Evolutionary conservation across 2,888 invertebrate genomes (phyloP).

Genomic region (Torymus aiolomorphi): DNA sequence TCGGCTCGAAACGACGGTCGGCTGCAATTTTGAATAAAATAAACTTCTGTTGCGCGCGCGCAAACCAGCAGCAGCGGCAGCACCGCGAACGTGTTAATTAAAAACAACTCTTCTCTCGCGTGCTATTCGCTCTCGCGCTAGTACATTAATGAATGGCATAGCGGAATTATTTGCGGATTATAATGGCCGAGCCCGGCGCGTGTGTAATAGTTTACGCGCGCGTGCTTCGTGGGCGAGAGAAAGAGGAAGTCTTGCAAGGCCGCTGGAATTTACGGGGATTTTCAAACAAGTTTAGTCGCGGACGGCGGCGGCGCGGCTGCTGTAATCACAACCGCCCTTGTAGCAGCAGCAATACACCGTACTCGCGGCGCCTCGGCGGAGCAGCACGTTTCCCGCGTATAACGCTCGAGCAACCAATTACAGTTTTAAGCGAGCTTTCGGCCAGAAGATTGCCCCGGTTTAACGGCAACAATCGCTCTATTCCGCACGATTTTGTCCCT

Average conservation of each 20-base stretch:
- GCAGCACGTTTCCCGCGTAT: background rate
- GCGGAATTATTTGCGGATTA: background rate
- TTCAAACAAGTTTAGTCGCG: constrained; percentile 20
- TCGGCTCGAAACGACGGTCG: too few species aligned
- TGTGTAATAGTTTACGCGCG: background rate
- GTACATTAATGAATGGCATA: background rate
- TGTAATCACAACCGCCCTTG: background rate
- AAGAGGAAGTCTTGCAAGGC: constrained; percentile 4
- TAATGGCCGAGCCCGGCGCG: background rate
- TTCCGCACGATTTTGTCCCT: constrained; percentile 41
- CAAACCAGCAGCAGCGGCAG: too few species aligned
- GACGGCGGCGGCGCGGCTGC: background rate
- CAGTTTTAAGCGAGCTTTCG: constrained; percentile 60
- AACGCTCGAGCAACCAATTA: constrained; percentile 59
- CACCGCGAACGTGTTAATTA: background rate
- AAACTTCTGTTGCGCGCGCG: too few species aligned
- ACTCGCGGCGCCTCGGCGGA: too few species aligned
- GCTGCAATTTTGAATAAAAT: too few species aligned
- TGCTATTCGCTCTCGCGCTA: background rate
- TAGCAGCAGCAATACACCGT: too few species aligned
- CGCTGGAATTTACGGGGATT: constrained; percentile 5
- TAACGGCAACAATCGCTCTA: constrained; percentile 57
- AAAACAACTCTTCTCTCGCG: background rate
- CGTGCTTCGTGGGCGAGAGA: background rate
- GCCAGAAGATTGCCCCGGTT: constrained; percentile 58